phyloP scores from a whole-genome alignment of 30 jellyfish, hydroid and myxozoan species.

The Turritopsis rubra region DNA sequence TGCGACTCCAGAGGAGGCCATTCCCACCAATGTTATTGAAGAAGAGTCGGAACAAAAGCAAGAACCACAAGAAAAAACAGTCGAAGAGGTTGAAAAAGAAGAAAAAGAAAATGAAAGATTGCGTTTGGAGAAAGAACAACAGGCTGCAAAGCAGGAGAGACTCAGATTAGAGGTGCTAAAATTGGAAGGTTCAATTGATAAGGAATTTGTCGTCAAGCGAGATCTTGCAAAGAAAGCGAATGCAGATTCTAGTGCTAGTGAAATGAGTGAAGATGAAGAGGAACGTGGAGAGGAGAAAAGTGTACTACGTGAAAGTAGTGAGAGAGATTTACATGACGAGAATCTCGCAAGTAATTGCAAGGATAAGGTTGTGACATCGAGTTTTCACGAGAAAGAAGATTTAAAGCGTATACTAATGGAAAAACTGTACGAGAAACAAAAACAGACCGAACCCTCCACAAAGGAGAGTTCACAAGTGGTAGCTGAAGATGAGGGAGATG shows the following conservation, averaged over 20 bases:
- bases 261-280: constrained; percentile 32
- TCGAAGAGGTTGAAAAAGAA: constrained; percentile 10
- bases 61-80: constrained; percentile 7
- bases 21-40: constrained; percentile 1
- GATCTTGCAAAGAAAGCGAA: neutral
- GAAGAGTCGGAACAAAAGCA: constrained; percentile 6
- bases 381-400: neutral
- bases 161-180: constrained; percentile 30
- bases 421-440: constrained; percentile 10
- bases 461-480: neutral
- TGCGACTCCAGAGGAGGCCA: constrained; percentile 11
- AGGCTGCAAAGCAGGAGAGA: constrained; percentile 31
- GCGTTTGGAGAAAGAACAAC: constrained; percentile 26
- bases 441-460: neutral
- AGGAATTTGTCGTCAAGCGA: constrained; percentile 3
- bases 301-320: neutral
- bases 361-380: neutral
- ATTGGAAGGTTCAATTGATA: constrained; percentile 26
- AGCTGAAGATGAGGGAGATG: neutral
- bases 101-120: neutral
- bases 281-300: neutral
- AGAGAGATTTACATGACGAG: neutral
- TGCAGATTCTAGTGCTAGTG: constrained; percentile 38
- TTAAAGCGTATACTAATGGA: constrained; percentile 21
- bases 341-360: neutral